Evolutionary conservation across 1,140 invertebrate genomes (phyloP).

Genomic region (Megathymus violae): DNA sequence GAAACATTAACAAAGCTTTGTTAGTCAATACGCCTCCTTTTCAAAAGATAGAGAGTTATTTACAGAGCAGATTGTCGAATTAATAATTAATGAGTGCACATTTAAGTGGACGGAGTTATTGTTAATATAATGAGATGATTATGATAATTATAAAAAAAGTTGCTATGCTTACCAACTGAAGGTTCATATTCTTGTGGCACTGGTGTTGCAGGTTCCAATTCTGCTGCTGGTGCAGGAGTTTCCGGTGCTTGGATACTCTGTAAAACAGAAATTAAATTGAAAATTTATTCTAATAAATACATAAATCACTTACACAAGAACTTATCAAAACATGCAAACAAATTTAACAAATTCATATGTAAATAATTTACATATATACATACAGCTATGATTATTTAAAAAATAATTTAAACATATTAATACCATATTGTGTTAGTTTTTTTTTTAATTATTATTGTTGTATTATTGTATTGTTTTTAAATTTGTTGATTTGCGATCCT

Average conservation of each 20-base stretch:
- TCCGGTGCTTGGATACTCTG: conserved; percentile 62
- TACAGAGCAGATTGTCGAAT: conserved; percentile 12
- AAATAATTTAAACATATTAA: no score
- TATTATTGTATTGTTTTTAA: no score
- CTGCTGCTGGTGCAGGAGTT: conserved; percentile 64
- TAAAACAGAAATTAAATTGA: conserved; percentile 21
- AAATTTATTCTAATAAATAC: no score
- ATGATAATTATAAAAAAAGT: background rate
- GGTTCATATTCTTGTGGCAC: conserved; percentile 80
- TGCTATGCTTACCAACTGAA: conserved; percentile 68
- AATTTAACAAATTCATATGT: no score
- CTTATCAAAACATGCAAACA: no score
- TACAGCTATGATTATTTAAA: no score
- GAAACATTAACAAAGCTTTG: conserved; percentile 13
- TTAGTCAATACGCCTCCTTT: conserved; percentile 5
- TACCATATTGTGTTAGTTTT: no score
- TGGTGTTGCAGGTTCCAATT: conserved; percentile 76
- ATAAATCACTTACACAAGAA: no score
- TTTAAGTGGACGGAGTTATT: background rate
- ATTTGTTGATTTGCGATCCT: no score
- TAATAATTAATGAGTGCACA: conserved; percentile 9
- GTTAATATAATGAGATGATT: background rate
- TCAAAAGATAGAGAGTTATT: conserved; percentile 9
- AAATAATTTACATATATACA: no score
- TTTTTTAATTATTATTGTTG: no score